These are phyloP conservation scores for Halichoerus grypus DNA, from an alignment of 2,113 vertebrate species.

Conservation along the genomic window DNA sequence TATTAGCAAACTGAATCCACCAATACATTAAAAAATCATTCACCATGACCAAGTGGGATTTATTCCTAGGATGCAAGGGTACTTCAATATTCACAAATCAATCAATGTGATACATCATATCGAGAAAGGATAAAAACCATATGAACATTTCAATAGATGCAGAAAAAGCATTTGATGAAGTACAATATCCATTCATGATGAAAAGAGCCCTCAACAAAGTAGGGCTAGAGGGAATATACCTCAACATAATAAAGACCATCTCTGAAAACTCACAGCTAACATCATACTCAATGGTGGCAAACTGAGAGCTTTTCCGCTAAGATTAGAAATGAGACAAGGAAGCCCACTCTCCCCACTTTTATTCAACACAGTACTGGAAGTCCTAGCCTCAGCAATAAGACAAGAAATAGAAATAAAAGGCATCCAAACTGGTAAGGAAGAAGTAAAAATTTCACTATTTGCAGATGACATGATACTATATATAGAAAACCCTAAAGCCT, in stretches of 20 bases:
- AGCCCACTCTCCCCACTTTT: background rate
- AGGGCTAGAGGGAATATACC: background rate
- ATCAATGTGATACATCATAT: background rate
- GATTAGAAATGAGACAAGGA: background rate
- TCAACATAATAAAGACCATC: background rate
- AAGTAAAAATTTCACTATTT: background rate
- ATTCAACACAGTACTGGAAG: background rate
- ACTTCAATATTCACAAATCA: background rate
- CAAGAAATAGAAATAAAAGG: background rate
- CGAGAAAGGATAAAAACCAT: background rate
- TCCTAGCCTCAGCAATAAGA: background rate
- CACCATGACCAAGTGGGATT: background rate
- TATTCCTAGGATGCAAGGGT: background rate
- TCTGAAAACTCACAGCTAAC: background rate
- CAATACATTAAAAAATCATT: background rate
- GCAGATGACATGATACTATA: background rate
- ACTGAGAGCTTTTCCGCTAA: background rate
- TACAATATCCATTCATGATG: background rate
- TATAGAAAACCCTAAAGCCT: background rate
- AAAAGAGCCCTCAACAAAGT: background rate
- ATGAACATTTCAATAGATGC: background rate
- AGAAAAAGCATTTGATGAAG: background rate
- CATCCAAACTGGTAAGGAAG: background rate
- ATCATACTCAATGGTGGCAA: background rate
- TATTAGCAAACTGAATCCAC: background rate